These are phyloP conservation scores for Hafferia zeledoni DNA, from an alignment of 2,797 vertebrate genomes.

Conservation along the genomic window DNA sequence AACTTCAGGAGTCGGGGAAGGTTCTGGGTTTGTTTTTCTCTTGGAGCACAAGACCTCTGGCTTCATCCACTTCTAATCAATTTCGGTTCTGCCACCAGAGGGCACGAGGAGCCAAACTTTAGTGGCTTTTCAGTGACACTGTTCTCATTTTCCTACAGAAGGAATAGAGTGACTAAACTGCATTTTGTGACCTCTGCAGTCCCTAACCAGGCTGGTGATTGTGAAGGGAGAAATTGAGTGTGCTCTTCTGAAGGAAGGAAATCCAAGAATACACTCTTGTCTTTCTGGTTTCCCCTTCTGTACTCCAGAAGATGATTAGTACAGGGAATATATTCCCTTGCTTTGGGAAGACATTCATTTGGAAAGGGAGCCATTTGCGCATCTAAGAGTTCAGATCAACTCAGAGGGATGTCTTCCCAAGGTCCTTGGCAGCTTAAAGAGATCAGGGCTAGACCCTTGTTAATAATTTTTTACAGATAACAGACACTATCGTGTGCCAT, in stretches of 20 bases:
- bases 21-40: too few species aligned
- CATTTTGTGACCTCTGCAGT: not conserved
- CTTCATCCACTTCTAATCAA: too few species aligned
- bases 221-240: not conserved
- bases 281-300: not conserved
- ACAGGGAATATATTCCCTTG: not conserved
- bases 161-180: too few species aligned
- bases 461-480: not conserved
- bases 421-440: not conserved
- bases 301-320: not conserved
- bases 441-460: too few species aligned
- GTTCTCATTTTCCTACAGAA: too few species aligned
- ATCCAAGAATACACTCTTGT: not conserved
- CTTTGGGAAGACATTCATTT: rapidly evolving
- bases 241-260: not conserved
- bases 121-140: too few species aligned
- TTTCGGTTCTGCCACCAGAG: too few species aligned
- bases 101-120: too few species aligned
- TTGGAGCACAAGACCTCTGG: too few species aligned
- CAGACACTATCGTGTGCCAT: not conserved
- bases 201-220: not conserved
- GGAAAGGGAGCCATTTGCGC: not conserved
- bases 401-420: not conserved
- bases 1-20: too few species aligned
- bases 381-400: not conserved